Percentiles rank a stretch among this genome's conserved stretches.
phyloP scores from a whole-genome alignment of 2,888 invertebrate genomes.

The Pseudolycoriella hygida region DNA sequence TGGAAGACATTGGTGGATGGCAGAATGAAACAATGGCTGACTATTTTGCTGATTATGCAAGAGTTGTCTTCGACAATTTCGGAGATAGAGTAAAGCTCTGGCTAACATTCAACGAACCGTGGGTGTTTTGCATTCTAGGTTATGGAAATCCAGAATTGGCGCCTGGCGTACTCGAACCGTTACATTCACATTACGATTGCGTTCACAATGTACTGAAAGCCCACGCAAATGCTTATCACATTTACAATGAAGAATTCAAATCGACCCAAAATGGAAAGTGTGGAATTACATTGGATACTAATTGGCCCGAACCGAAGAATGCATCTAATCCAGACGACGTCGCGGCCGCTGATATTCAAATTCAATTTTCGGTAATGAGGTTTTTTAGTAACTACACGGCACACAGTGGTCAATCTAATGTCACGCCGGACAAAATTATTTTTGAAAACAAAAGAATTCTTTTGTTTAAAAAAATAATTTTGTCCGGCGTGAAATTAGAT shows the following conservation, averaged over 20 bases:
- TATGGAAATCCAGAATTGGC: conserved; percentile 29
- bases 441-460: too few species aligned
- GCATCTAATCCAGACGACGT: too few species aligned
- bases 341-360: too few species aligned
- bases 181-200: conserved; percentile 32
- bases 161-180: conserved; percentile 24
- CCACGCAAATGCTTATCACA: conserved; percentile 33
- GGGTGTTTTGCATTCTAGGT: conserved; percentile 26
- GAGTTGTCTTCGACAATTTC: conserved; percentile 17
- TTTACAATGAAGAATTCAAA: conserved; percentile 28
- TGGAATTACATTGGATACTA: conserved; percentile 14
- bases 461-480: too few species aligned
- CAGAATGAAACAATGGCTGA: conserved; percentile 27
- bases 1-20: conserved; percentile 38
- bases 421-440: too few species aligned
- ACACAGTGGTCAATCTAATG: too few species aligned
- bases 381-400: too few species aligned
- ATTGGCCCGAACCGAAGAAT: conserved; percentile 12
- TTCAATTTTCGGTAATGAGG: too few species aligned
- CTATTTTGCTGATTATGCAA: conserved; percentile 33
- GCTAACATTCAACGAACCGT: conserved; percentile 41
- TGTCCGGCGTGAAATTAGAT: too few species aligned
- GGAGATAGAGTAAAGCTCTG: conserved; percentile 27
- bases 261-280: conserved; percentile 18
- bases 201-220: conserved; percentile 32